These are phyloP conservation scores for Hydractinia symbiolongicarpus DNA, from an alignment of 30 jellyfish, hydroid and myxozoan species.

Conservation along the genomic window DNA sequence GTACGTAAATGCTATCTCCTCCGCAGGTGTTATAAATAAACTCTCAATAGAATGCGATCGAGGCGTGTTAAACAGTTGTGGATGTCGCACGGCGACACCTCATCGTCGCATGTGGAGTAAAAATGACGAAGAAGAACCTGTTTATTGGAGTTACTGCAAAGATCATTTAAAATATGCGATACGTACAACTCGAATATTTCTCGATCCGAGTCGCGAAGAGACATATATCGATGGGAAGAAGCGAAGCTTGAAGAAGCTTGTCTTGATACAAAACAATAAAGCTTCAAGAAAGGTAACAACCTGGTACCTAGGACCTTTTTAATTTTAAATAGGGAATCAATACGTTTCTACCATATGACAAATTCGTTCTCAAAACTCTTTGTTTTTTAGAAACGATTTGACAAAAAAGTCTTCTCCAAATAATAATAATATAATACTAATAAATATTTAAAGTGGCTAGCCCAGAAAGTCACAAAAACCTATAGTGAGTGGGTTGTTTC, in stretches of 20 bases:
- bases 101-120: background rate
- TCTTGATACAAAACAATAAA: conserved; percentile 18
- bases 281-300: conserved; percentile 27
- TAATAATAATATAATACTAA: too few relatives aligned
- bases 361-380: too few relatives aligned
- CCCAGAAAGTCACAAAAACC: too few relatives aligned
- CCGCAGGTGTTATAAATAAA: conserved; percentile 31
- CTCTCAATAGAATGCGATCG: conserved; percentile 12
- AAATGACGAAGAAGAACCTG: background rate
- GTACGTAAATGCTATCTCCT: conserved; percentile 22
- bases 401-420: too few relatives aligned
- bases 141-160: conserved; percentile 24
- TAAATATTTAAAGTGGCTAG: too few relatives aligned
- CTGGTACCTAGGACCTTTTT: too few relatives aligned
- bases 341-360: too few relatives aligned
- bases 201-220: conserved; percentile 17
- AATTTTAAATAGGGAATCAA: too few relatives aligned
- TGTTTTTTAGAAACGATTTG: too few relatives aligned
- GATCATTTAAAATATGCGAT: conserved; percentile 1
- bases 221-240: background rate
- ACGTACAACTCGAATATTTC: conserved; percentile 6
- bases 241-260: conserved; percentile 5
- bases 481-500: too few relatives aligned
- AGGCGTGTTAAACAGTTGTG: conserved; percentile 17
- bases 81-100: conserved; percentile 23